Percentiles rank a stretch among this genome's conserved stretches.
Evolutionary conservation across 2,797 vertebrate species (phyloP).

Genomic region (Periophthalmus magnuspinnatus): DNA sequence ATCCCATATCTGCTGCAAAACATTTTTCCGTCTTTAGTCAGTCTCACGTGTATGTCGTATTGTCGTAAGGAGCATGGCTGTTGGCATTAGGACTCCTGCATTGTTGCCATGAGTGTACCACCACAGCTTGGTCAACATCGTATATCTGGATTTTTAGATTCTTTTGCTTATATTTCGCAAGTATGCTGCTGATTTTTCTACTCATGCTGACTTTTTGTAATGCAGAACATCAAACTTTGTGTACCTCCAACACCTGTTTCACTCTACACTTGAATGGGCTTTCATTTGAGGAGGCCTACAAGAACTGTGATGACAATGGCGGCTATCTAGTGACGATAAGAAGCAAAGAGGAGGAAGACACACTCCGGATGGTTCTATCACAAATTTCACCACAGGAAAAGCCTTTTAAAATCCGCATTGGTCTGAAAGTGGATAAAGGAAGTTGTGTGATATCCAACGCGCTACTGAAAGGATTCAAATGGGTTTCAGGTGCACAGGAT

Average conservation of each 20-base stretch:
- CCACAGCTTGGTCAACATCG: conserved; percentile 14
- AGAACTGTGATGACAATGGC: conserved; percentile 63
- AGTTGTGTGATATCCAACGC: conserved; percentile 41
- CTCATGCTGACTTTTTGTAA: conserved; percentile 43
- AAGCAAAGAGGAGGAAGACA: conserved; percentile 51
- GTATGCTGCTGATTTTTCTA: conserved; percentile 60
- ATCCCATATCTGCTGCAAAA: conserved; percentile 33
- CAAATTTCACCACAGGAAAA: conserved; percentile 8
- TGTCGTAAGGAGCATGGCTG: conserved; percentile 64
- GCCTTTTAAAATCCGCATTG: conserved; percentile 66
- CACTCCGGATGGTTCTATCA: conserved; percentile 49
- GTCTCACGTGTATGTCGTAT: conserved; percentile 49
- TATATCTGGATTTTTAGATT: conserved; percentile 12
- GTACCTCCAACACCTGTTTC: conserved; percentile 64
- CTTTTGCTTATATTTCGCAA: conserved; percentile 23
- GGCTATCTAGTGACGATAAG: conserved; percentile 72
- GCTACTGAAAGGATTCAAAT: conserved; percentile 70
- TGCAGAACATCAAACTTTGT: conserved; percentile 48
- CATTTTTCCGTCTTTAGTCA: conserved; percentile 68
- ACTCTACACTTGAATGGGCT: conserved; percentile 55
- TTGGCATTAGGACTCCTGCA: conserved; percentile 41
- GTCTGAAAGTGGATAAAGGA: conserved; percentile 56
- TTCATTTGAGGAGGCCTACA: conserved; percentile 48
- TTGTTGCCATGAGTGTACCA: conserved; percentile 33
- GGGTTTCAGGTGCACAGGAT: conserved; percentile 54